These are phyloP conservation scores for Philhelius pedissequus DNA, from an alignment of 2,888 invertebrate genomes.

Conservation along the genomic window DNA sequence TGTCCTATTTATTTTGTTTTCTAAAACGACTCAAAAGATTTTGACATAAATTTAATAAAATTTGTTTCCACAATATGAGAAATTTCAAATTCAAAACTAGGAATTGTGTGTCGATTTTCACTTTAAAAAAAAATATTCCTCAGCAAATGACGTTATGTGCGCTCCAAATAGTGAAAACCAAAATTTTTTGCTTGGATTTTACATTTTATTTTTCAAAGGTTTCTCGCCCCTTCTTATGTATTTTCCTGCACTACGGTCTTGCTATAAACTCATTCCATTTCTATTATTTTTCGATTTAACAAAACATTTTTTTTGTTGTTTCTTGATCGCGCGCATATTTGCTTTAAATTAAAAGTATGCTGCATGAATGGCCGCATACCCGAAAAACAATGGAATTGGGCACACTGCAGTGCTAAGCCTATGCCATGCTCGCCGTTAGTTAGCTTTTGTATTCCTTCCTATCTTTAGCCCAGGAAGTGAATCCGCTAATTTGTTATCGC, in stretches of 20 bases:
- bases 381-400: slow-evolving; percentile 61
- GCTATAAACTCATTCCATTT: background rate
- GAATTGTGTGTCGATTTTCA: no score
- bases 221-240: background rate
- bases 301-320: slow-evolving; percentile 1
- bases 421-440: background rate
- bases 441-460: slow-evolving; percentile 6
- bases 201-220: background rate
- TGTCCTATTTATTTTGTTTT: no score
- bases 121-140: no score
- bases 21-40: no score
- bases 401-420: slow-evolving; percentile 34
- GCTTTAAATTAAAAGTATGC: slow-evolving; percentile 48
- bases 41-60: no score
- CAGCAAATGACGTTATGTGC: no score
- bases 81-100: no score
- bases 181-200: background rate
- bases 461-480: slow-evolving; percentile 57
- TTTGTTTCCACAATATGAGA: no score
- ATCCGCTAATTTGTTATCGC: slow-evolving; percentile 58
- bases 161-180: no score
- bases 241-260: background rate
- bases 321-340: slow-evolving; percentile 9
- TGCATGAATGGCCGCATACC: slow-evolving; percentile 44
- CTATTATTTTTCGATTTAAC: slow-evolving; percentile 21